Base-by-base conservation (phyloP, 2,888 invertebrate genomes). In the Eupithecia subumbrata region DNA sequence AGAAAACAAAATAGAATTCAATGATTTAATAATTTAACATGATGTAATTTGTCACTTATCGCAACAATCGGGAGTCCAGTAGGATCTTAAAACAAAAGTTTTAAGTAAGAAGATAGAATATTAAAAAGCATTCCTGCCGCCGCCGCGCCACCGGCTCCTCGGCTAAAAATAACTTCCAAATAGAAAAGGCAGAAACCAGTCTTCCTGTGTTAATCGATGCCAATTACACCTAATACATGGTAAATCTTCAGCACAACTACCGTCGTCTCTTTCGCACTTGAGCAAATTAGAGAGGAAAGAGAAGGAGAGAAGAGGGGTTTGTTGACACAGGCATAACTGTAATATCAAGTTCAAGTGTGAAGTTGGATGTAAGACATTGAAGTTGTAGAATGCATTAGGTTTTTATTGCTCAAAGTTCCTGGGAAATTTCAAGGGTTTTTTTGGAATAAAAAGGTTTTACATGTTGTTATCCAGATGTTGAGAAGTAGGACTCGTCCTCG, bases 161-260 rank as follows among this genome's bases (percentile, higher is more conserved):
- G 16, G 85, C 87, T 88, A 90, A 88, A 89, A 89, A 89, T 89
- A 88, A 78, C 79, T 79, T 80, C 81, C 83, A 83, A 81, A 86
- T 84, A 86, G 88, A 89, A 91, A 80, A 83, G 83, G 84, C 85
- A 83, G 87, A 88, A 86, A 88, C 91, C 90, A 89, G 91, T 91
- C 92, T 93, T 94, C 93, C 93, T 91, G 92, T 91, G 93, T 91
- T 94, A 93, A 94, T 94, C 92, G 93, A 90, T 90, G 90, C 89
- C 92, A 93, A 92, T 93, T 92, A 92, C 90, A 86, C 82, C 84
- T 87, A 86, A 82, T 79, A 77, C 80, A 76, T 75, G 66, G 74
- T 52, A 72, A 74, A 78, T 76, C 73, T 78, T 70, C 68, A 71
- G 68, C 78, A 72, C 76, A 79, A 75, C 74, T 71, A 45, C 60